These are phyloP conservation scores for Ictalurus punctatus DNA, from an alignment of 2,113 vertebrate species.

Conservation along the genomic window DNA sequence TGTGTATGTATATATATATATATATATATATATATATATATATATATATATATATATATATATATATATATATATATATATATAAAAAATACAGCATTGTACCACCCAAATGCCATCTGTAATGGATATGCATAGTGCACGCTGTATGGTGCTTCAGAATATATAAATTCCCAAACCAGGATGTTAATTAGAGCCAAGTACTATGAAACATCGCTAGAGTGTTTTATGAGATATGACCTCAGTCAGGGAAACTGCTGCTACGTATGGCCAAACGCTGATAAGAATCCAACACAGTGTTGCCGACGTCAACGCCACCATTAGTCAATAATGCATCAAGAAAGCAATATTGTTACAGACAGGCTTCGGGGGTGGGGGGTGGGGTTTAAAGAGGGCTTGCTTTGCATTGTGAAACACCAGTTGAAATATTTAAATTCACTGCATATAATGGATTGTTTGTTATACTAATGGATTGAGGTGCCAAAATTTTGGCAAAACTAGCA, in stretches of 20 bases:
- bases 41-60: no score
- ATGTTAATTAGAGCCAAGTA: slow-evolving; percentile 31
- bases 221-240: slow-evolving; percentile 57
- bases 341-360: slow-evolving; percentile 69
- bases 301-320: slow-evolving; percentile 58
- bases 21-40: no score
- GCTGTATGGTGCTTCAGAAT: neutral
- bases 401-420: slow-evolving; percentile 60
- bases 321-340: slow-evolving; percentile 65
- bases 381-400: neutral
- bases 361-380: slow-evolving; percentile 42
- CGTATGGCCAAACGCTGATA: slow-evolving; percentile 42
- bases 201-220: slow-evolving; percentile 27
- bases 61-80: no score
- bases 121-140: neutral
- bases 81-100: neutral
- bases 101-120: neutral
- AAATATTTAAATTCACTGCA: slow-evolving; percentile 37
- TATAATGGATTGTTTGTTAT: slow-evolving; percentile 62
- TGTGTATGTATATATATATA: no score
- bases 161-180: slow-evolving; percentile 5
- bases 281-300: slow-evolving; percentile 49
- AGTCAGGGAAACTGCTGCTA: slow-evolving; percentile 25
- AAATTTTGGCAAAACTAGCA: slow-evolving; percentile 54
- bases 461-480: slow-evolving; percentile 32